A percentile compares a stretch with the other conserved stretches of the same genome.
Evolutionary conservation across 2,113 vertebrate genomes (phyloP).

Genomic region (Columbina picui): DNA sequence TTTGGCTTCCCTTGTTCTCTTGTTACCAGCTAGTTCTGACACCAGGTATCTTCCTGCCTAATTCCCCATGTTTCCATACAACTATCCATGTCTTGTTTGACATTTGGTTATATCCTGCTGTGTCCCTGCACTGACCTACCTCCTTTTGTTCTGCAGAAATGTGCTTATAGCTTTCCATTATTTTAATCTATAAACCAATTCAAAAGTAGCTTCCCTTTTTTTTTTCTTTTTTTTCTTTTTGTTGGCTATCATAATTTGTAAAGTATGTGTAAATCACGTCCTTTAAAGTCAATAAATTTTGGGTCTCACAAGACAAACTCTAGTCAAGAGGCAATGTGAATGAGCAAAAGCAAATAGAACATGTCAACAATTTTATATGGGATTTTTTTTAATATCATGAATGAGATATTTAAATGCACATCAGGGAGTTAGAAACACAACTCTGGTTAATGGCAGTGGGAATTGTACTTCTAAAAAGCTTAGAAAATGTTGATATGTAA

Average conservation of each 20-base stretch:
- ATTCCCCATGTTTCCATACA: background rate
- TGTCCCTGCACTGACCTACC: background rate
- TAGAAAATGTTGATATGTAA: background rate
- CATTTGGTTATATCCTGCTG: background rate
- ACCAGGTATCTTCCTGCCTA: background rate
- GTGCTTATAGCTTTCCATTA: background rate
- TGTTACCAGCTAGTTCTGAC: background rate
- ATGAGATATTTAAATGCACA: background rate
- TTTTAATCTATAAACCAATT: background rate
- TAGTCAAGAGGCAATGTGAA: background rate
- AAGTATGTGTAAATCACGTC: background rate
- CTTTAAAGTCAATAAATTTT: background rate
- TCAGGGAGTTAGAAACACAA: background rate
- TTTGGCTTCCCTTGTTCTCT: background rate
- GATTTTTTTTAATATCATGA: background rate
- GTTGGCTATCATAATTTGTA: background rate
- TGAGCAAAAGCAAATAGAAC: constrained; percentile 17
- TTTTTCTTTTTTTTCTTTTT: background rate
- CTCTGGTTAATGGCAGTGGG: background rate
- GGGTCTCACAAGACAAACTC: background rate
- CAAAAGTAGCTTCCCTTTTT: background rate
- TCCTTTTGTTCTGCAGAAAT: background rate
- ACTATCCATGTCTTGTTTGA: background rate
- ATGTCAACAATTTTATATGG: background rate
- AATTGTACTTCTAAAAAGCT: background rate